Evolutionary conservation across 2,113 vertebrate genomes (phyloP).

Genomic region (Brachyhypopomus occidentalis): DNA sequence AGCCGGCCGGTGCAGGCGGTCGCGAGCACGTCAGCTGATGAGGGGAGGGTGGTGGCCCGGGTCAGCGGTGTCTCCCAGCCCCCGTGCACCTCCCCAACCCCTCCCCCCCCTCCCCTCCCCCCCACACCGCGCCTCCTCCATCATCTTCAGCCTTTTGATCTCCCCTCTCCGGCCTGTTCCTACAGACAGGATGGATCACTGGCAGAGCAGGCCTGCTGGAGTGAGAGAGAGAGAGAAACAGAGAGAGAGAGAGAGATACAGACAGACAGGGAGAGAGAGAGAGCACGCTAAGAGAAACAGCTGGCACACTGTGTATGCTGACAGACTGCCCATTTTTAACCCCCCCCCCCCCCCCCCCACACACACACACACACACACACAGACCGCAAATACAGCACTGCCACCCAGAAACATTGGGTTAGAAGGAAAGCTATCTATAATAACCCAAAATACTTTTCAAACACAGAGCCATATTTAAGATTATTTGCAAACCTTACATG

Average conservation of each 20-base stretch:
- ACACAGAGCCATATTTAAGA: background rate
- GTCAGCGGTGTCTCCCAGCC: conserved; percentile 61
- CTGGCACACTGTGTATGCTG: conserved; percentile 66
- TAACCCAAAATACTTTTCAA: conserved; percentile 10
- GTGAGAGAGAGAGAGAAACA: conserved; percentile 34
- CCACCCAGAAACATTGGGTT: conserved; percentile 20
- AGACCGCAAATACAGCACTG: conserved; percentile 1
- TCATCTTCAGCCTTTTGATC: conserved; percentile 87
- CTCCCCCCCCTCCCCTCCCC: conserved; percentile 59
- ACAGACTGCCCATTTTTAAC: conserved; percentile 69
- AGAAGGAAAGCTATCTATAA: conserved; percentile 4
- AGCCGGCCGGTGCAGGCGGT: conserved; percentile 63
- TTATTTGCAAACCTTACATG: conserved; percentile 24
- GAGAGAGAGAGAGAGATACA: conserved; percentile 69
- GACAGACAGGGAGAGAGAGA: conserved; percentile 47
- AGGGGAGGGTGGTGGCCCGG: conserved; percentile 82
- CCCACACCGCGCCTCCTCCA: conserved; percentile 60
- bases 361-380: conserved; percentile 44
- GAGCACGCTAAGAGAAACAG: conserved; percentile 74
- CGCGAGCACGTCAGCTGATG: conserved; percentile 83
- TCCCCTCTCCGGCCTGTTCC: conserved; percentile 81
- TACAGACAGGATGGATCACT: conserved; percentile 85
- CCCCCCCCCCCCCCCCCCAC: conserved; percentile 56
- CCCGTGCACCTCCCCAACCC: conserved; percentile 55
- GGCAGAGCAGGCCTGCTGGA: conserved; percentile 66